Evolutionary conservation across 2,888 invertebrate species (phyloP).

Genomic region (Trissoscelio sp.): DNA sequence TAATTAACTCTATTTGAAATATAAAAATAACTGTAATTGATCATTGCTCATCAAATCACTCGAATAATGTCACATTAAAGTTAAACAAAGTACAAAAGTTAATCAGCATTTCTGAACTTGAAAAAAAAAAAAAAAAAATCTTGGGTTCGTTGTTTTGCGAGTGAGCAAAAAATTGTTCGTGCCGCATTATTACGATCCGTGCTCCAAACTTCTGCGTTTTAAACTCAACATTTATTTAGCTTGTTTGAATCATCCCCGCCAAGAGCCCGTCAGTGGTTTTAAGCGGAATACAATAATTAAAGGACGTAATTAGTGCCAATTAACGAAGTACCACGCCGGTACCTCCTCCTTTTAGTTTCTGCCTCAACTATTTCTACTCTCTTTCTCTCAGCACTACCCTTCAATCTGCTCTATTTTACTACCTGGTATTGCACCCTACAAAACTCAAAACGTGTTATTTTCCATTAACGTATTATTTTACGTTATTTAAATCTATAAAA

Average conservation of each 20-base stretch:
- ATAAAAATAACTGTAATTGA: neutral
- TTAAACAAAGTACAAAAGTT: neutral
- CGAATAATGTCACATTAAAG: slow-evolving; percentile 3
- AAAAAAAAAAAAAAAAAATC: slow-evolving; percentile 4
- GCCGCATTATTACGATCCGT: slow-evolving; percentile 35
- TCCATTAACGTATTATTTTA: no score
- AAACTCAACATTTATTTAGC: slow-evolving; percentile 53
- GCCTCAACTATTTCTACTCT: slow-evolving; percentile 66
- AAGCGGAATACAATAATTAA: slow-evolving; percentile 78
- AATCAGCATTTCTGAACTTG: neutral
- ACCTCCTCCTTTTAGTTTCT: slow-evolving; percentile 61
- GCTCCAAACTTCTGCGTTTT: slow-evolving; percentile 67
- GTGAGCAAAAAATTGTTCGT: slow-evolving; percentile 34
- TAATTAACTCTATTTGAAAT: no score
- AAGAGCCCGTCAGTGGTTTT: slow-evolving; percentile 72
- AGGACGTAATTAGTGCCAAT: slow-evolving; percentile 79
- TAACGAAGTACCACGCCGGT: slow-evolving; percentile 75
- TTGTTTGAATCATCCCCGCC: slow-evolving; percentile 64
- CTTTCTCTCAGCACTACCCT: slow-evolving; percentile 46
- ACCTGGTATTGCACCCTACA: slow-evolving; percentile 34
- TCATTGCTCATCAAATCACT: neutral
- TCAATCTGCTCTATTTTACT: slow-evolving; percentile 56
- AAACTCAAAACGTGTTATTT: slow-evolving; percentile 29
- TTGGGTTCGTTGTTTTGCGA: slow-evolving; percentile 28
- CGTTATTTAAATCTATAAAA: no score